These are phyloP conservation scores for Axinella damicornis DNA, from an alignment of 37 sponge, comb jelly and placozoan species.

Conservation along the genomic window DNA sequence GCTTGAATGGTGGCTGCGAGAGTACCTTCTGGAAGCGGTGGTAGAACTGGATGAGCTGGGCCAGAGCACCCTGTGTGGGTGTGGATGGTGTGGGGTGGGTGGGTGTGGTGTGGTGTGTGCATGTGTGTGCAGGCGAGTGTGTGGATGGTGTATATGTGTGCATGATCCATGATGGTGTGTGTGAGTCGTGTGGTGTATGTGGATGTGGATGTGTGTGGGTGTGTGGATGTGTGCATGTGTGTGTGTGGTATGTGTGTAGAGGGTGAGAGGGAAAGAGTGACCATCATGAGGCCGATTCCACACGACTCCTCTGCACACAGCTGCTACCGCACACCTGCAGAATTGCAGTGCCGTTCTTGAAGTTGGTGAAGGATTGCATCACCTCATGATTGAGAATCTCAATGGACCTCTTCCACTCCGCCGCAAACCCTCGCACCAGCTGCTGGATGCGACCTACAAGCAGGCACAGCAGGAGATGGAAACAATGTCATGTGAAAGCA, in stretches of 20 bases:
- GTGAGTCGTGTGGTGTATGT: not conserved
- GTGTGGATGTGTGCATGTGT: too few species aligned
- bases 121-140: not conserved
- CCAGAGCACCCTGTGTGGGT: slow-evolving; percentile 75
- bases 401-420: slow-evolving; percentile 93
- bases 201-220: not conserved
- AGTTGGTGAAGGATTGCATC: slow-evolving; percentile 95
- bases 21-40: slow-evolving; percentile 94
- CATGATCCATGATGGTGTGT: not conserved
- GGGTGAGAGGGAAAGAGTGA: too few species aligned
- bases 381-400: slow-evolving; percentile 87
- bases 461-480: too few species aligned
- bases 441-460: slow-evolving; percentile 77
- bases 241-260: not conserved
- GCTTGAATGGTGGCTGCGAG: slow-evolving; percentile 89
- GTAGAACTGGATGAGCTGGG: slow-evolving; percentile 97
- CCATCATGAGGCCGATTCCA: too few species aligned
- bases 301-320: too few species aligned
- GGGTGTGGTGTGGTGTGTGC: not conserved
- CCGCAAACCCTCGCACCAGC: slow-evolving; percentile 87
- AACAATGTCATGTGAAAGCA: too few species aligned
- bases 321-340: slow-evolving; percentile 72
- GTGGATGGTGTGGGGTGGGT: not conserved
- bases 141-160: too few species aligned
- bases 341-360: slow-evolving; percentile 96